Evolutionary conservation across 2,888 invertebrate genomes (phyloP).

Genomic region (Drosophila pegasa): DNA sequence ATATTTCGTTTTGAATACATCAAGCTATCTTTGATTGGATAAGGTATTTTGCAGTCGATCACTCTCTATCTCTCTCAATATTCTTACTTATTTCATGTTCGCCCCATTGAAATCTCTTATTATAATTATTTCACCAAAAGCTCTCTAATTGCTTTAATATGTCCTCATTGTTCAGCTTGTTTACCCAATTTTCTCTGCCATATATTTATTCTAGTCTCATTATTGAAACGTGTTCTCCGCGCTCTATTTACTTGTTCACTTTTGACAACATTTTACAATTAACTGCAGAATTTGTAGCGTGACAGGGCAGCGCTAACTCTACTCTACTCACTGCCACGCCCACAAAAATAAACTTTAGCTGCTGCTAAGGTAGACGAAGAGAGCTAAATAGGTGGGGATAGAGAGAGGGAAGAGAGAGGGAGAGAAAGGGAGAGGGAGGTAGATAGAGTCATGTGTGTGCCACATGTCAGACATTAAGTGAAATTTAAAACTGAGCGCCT

Average conservation of each 20-base stretch:
- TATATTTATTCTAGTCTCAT: neutral
- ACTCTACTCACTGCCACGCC: constrained; percentile 3
- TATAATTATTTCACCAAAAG: neutral
- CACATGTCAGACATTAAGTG: constrained; percentile 42
- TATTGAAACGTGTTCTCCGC: neutral
- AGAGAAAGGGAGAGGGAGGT: neutral
- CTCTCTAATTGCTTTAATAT: neutral
- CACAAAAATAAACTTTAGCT: constrained; percentile 5
- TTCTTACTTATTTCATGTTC: neutral
- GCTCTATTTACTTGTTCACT: neutral
- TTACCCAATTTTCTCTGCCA: neutral
- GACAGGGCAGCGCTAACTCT: neutral
- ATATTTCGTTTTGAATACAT: too few relatives aligned
- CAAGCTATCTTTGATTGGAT: too few relatives aligned
- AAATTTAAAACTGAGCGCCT: constrained; percentile 51
- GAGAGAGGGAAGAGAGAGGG: neutral
- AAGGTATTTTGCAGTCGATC: too few relatives aligned
- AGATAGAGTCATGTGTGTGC: constrained; percentile 5
- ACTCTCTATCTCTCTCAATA: neutral
- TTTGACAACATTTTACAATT: constrained; percentile 15
- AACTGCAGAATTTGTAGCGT: constrained; percentile 19
- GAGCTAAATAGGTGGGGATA: neutral
- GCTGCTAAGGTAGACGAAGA: neutral
- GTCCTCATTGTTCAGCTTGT: neutral
- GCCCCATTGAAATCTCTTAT: neutral